Conservation (phyloP, 2,888 invertebrate genomes). For the Pedicia rivosa region DNA sequence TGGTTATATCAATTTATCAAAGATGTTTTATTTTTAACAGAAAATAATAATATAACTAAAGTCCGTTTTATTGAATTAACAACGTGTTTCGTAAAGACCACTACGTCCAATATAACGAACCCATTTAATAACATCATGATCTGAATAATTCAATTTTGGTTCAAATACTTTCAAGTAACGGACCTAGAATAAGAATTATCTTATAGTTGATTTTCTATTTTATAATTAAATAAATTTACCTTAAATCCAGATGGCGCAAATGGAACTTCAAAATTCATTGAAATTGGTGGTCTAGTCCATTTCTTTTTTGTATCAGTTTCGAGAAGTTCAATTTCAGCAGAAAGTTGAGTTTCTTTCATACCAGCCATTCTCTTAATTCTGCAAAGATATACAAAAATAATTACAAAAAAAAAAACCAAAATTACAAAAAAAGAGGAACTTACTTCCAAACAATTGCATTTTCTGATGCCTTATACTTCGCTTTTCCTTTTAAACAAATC, state of each 20-base stretch:
- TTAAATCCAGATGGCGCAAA: conserved; percentile 99
- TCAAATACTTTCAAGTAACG: conserved; percentile 99
- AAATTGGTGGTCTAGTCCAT: conserved; percentile 99
- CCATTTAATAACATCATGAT: conserved; percentile 99
- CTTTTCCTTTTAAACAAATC: conserved; percentile 97
- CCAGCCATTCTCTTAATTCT: conserved; percentile 87
- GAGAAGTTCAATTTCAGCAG: conserved; percentile 95
- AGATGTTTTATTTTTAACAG: too few relatives aligned
- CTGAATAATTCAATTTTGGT: conserved; percentile 98
- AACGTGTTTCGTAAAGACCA: conserved; percentile 97
- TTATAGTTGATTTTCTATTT: neutral
- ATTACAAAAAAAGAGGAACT: conserved; percentile 26
- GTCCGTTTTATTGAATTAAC: conserved; percentile 47
- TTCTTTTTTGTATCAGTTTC: conserved; percentile 99
- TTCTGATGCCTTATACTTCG: conserved; percentile 99
- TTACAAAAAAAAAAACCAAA: conserved; percentile 2
- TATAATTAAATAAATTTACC: conserved; percentile 21
- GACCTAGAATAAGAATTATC: conserved; percentile 36
- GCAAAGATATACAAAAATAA: conserved; percentile 13
- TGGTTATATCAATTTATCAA: too few relatives aligned
- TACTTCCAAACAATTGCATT: conserved; percentile 96
- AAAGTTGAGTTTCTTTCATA: conserved; percentile 99
- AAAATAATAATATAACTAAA: too few relatives aligned
- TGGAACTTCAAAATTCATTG: conserved; percentile 99
- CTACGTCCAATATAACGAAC: conserved; percentile 98